phyloP scores from a whole-genome alignment of 2,797 vertebrate species.

The Pyrocephalus nanus region DNA sequence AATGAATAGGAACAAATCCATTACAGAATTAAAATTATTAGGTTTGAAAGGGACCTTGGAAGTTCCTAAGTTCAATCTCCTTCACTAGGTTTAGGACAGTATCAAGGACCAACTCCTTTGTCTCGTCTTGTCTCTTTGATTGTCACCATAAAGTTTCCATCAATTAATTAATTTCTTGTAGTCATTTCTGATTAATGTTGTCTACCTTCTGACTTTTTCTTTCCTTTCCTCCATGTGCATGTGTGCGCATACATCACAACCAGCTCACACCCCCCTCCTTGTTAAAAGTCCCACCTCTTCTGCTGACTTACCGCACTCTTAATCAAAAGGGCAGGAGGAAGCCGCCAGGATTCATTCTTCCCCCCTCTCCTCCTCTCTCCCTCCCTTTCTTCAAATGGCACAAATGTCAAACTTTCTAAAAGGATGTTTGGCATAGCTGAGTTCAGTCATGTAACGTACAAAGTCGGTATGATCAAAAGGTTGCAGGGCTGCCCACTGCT shows the following conservation, averaged over 20 bases:
- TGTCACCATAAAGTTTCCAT: slow-evolving; percentile 41
- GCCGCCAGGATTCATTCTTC: slow-evolving; percentile 74
- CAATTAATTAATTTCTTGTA: slow-evolving; percentile 62
- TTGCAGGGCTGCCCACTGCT: slow-evolving; percentile 77
- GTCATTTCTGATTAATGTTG: slow-evolving; percentile 65
- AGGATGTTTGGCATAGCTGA: slow-evolving; percentile 79
- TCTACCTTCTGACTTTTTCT: slow-evolving; percentile 59
- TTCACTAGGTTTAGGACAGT: not conserved
- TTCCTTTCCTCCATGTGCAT: not conserved
- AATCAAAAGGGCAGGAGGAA: slow-evolving; percentile 82
- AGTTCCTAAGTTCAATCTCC: not conserved
- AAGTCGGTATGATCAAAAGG: slow-evolving; percentile 81
- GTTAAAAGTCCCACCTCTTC: slow-evolving; percentile 73
- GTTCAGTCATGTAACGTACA: slow-evolving; percentile 77
- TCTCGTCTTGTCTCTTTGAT: slow-evolving; percentile 55
- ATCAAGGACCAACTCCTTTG: slow-evolving; percentile 16
- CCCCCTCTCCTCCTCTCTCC: slow-evolving; percentile 58
- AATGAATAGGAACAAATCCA: not conserved
- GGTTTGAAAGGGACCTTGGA: not conserved
- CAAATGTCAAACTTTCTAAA: slow-evolving; percentile 80
- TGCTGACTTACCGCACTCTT: slow-evolving; percentile 77
- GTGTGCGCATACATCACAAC: slow-evolving; percentile 1
- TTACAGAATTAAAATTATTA: not conserved
- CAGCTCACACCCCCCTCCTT: not conserved
- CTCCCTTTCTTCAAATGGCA: slow-evolving; percentile 73